A percentile compares a stretch with the other conserved stretches of the same genome.
These are phyloP conservation scores for Polydrusus tereticollis DNA, from an alignment of 2,888 invertebrate species.

Conservation along the genomic window DNA sequence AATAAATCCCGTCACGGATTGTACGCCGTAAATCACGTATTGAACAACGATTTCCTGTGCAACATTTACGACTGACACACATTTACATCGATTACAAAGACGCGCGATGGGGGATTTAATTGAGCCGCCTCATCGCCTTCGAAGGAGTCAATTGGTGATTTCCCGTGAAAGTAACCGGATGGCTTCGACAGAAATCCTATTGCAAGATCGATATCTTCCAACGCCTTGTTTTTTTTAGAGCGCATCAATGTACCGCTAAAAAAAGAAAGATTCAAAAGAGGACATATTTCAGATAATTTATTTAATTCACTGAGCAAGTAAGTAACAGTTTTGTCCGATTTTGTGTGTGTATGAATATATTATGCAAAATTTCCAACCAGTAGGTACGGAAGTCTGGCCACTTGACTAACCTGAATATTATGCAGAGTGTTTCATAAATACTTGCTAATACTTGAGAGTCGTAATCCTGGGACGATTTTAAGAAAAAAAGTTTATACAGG, in stretches of 20 bases:
- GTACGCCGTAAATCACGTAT: slow-evolving; percentile 2
- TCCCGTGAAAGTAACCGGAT: slow-evolving; percentile 16
- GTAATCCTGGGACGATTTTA: too few species aligned
- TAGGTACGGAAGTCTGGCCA: too few species aligned
- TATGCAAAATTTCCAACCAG: too few species aligned
- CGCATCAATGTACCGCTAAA: neutral
- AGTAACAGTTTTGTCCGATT: too few species aligned
- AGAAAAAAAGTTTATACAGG: too few species aligned
- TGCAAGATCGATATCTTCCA: neutral
- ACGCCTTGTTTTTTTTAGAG: neutral
- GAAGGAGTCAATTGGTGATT: neutral
- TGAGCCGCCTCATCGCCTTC: slow-evolving; percentile 4
- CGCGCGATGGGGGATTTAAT: slow-evolving; percentile 6
- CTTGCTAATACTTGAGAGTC: too few species aligned
- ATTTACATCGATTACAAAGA: slow-evolving; percentile 22
- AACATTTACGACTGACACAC: slow-evolving; percentile 23
- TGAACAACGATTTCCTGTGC: slow-evolving; percentile 25
- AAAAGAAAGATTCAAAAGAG: too few species aligned
- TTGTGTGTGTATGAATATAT: too few species aligned
- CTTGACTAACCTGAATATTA: too few species aligned
- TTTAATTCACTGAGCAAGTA: too few species aligned
- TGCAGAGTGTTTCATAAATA: too few species aligned
- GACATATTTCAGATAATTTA: too few species aligned
- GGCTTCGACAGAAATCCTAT: neutral
- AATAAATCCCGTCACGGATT: slow-evolving; percentile 20